Evolutionary conservation across 2,113 vertebrate species (phyloP), one percentile per base, ranked within the genome.

Genomic region (Ciconia maguari): DNA sequence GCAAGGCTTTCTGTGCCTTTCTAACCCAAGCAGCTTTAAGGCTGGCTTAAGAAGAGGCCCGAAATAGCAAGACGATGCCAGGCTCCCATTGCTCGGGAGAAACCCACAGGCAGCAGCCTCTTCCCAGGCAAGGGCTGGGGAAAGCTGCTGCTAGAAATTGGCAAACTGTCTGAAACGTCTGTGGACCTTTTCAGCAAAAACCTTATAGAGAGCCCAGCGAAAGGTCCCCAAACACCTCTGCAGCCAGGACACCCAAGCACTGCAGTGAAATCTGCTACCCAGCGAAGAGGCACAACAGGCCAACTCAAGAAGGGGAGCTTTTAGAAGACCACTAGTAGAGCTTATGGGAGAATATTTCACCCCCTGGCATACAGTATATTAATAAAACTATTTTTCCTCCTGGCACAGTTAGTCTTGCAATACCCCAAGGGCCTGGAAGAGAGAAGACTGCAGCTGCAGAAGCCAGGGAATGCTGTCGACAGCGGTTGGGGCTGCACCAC

Each of bases 1-100:
- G 44, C 13, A 81, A 86, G 51, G 34, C 24, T 7, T 36, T 52
- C 30, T 44, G 74, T 38, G 36, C 30, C 78, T 44, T 74, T 49
- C 65, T 58, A 44, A 62, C 13, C 36, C 55, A 66, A 76, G 34
- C 36, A 76, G 58, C 76, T 81, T 51, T 66, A n/a, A 38, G 36
- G 38, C 4, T 18, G 21, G 16, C 22, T 46, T 48, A 60, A 83
- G 30, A 68, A 34, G 70, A 77, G 19, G 19, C 18, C 18, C 42
- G 32, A 71, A 87, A 86, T 0, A 72, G 30, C 26, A 69, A 48
- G 41, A 42, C 0, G 0, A 26, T 3, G n/a, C 1, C 15, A 60
- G 71, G 41, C 13, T 83, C 36, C 46, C 4, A 2, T 8, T 66
- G 36, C 48, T 58, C 6, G 5, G 25, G 13, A 70, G 46, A 84